A percentile compares a stretch with the other conserved stretches of the same genome.
These are phyloP conservation scores for Triplophysa tibetana DNA, from an alignment of 2,113 vertebrate genomes.

Conservation along the genomic window DNA sequence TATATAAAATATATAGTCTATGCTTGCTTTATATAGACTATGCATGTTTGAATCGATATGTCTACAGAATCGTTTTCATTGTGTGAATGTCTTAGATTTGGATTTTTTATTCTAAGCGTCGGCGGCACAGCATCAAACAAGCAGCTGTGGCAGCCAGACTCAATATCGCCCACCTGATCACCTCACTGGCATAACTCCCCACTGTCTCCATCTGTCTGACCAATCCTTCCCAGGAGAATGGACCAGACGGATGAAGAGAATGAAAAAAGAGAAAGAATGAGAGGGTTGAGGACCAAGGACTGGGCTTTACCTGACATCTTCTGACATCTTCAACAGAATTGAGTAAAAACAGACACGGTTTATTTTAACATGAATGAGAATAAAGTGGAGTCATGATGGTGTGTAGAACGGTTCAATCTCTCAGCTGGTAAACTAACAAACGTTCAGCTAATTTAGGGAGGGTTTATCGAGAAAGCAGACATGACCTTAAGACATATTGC, in stretches of 20 bases:
- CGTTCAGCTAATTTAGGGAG: no score
- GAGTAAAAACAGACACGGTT: no score
- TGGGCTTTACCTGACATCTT: no score
- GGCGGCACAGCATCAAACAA: conserved; percentile 39
- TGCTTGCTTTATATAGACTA: background rate
- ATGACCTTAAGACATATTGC: no score
- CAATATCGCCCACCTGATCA: conserved; percentile 26
- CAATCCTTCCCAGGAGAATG: background rate
- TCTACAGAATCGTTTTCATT: background rate
- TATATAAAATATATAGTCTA: no score
- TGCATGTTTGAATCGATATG: background rate
- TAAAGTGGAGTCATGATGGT: no score
- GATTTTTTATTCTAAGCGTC: conserved; percentile 22
- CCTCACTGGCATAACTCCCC: conserved; percentile 22
- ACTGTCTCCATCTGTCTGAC: conserved; percentile 21
- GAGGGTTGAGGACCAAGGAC: no score
- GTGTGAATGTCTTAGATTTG: conserved; percentile 22
- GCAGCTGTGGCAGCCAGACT: conserved; percentile 47
- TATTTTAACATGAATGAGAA: no score
- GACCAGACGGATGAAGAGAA: conserved; percentile 7
- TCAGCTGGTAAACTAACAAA: no score
- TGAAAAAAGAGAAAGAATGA: background rate
- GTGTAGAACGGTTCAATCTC: no score
- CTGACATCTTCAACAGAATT: no score
- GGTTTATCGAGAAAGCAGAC: no score